phyloP scores from a whole-genome alignment of 2,888 invertebrate species.

The Alloscopus bannaensis region DNA sequence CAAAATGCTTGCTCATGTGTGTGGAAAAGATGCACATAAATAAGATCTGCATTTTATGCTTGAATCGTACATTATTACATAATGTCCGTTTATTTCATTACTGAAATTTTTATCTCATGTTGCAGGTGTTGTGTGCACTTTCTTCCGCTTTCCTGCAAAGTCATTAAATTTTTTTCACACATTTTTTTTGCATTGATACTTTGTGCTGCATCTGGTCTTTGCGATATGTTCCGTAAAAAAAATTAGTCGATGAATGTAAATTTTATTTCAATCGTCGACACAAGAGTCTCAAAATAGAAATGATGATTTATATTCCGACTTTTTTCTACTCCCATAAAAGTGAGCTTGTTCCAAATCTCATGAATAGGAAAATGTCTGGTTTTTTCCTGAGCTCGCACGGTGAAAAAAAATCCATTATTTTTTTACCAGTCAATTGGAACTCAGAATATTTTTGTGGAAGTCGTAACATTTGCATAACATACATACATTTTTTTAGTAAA shows the following conservation, averaged over 20 bases:
- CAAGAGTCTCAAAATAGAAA: too few species aligned
- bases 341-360: neutral
- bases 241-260: too few species aligned
- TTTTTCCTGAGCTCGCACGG: neutral
- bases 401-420: neutral
- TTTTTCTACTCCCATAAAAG: neutral
- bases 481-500: too few species aligned
- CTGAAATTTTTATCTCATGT: neutral
- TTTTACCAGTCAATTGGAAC: neutral
- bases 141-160: too few species aligned
- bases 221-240: too few species aligned
- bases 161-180: too few species aligned
- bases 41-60: neutral
- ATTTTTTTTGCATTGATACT: too few species aligned
- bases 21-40: slow-evolving; percentile 3
- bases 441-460: neutral
- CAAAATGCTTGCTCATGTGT: too few species aligned
- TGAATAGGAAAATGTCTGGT: neutral
- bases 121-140: neutral
- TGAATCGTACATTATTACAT: slow-evolving; percentile 18
- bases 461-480: neutral
- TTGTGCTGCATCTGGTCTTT: too few species aligned
- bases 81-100: neutral
- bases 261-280: too few species aligned
- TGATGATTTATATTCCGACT: too few species aligned